Evolutionary conservation across 2,888 invertebrate genomes (phyloP), one percentile per base, ranked within the genome.

Genomic region (Harpalus rufipes): DNA sequence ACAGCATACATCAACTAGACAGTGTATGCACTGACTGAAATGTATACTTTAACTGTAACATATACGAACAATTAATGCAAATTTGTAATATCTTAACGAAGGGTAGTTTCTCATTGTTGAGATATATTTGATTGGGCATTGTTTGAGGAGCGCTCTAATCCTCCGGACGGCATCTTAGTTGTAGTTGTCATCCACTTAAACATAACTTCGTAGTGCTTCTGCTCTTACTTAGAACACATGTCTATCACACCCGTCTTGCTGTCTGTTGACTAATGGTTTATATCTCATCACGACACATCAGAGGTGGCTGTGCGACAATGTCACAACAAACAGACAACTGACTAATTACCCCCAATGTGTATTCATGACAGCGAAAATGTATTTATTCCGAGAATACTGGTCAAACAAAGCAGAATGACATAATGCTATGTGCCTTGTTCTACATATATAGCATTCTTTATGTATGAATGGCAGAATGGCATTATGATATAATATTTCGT

Each of bases 231-330:
- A 12, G 63, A 14, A 39, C 68, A 68, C 32, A 68, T 68, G 68
- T 51, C 44, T 68, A 39, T 39, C 68, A 39, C 68, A 68, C 5
- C 7, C 32, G 39, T 7, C 14, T 8, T 63, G 12, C 63, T 12
- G 10, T 68, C 39, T 68, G 68, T 68, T 68, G 68, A 68, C 68
- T 68, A 68, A 68, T 68, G 68, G 32, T 25, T 68, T 39, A 68
- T 41, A 68, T 68, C 68, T 41, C 68, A 39, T 68, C 68, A 68
- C 12, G 68, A 68, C 39, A 68, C 68, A 68, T 68, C 68, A 39
- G 68, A 68, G 68, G 68, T 39, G 32, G 68, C 39, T 12, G n/a
- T 68, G 14, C 1, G 32, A 68, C 32, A 39, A n/a, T 39, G 39
- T 32, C 68, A 68, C 25, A 68, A 68, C 63, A 68, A 68, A 68